Evolutionary conservation across 1,140 invertebrate species (phyloP), one percentile per base, ranked within the genome.

Genomic region (Teleopsis dalmanni): DNA sequence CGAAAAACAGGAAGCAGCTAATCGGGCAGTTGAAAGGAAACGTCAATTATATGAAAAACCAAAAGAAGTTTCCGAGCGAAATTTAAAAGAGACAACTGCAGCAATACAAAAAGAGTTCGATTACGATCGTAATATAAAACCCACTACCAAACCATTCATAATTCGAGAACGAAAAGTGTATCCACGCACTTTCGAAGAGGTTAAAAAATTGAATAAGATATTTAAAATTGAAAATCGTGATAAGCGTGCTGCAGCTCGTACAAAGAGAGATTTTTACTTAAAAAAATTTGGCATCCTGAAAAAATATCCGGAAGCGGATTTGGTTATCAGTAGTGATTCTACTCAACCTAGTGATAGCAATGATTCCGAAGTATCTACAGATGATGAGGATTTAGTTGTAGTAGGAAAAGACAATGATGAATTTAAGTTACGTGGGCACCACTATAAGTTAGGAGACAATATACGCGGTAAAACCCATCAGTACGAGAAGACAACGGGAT

Each of bases 161-260:
- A 23, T 46, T n/a, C n/a, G n/a, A n/a, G n/a, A n/a, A n/a, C n/a
- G n/a, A n/a, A n/a, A n/a, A n/a, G n/a, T 54, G 18, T 68, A 56
- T 38, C 65, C 65, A 10, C 68, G 66, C 35, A 68, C 62, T 0
- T 34, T 68, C n/a, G 53, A 49, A 2, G 62, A 68, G 33, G 64
- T 62, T 13, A 58, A 62, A 37, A 54, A 58, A 3, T 58, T 68
- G 0, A 63, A 65, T 41, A 6, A 54, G 1, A 47, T 55, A 7
- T 57, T 68, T 54, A 61, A 63, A 33, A 48, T 54, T 5, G 57
- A 60, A 44, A 57, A 68, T 19, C 61, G 59, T 37, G 53, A 59
- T 16, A 35, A 51, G 1, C 44, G 58, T 0, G 65, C 69, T 27
- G 50, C 40, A 26, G 65, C 65, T 0, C 27, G 26, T 0, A 53